phyloP scores from a whole-genome alignment of 1,140 invertebrate genomes.

The Drosophila trapezifrons region DNA sequence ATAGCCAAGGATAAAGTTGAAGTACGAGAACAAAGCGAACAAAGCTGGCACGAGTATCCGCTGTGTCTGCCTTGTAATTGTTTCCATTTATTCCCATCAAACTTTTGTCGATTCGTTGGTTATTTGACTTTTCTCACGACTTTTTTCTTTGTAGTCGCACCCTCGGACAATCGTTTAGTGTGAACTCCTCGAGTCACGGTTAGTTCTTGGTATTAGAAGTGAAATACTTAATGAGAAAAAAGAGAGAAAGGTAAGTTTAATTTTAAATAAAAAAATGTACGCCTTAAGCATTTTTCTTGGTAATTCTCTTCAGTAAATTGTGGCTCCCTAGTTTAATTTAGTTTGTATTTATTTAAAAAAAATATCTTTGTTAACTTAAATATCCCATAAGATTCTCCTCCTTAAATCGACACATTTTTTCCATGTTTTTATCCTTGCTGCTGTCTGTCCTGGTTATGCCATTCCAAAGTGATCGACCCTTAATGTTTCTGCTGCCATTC shows the following conservation, averaged over 20 bases:
- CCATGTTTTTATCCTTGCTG: constrained; percentile 1
- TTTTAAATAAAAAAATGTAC: no score
- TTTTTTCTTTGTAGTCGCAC: not conserved
- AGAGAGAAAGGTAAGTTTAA: not conserved
- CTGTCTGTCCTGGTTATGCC: constrained; percentile 4
- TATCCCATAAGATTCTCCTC: no score
- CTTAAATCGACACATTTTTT: no score
- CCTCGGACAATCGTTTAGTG: constrained; percentile 12
- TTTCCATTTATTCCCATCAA: constrained; percentile 67
- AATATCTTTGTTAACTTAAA: no score
- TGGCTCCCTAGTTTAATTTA: no score
- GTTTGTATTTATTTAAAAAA: no score
- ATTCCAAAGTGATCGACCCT: constrained; percentile 6
- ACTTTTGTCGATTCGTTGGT: constrained; percentile 48
- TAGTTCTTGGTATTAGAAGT: constrained; percentile 28
- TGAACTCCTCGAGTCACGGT: constrained; percentile 1
- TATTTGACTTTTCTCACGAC: constrained; percentile 57
- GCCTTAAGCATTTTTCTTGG: no score
- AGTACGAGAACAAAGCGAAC: constrained; percentile 35
- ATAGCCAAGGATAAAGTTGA: constrained; percentile 44
- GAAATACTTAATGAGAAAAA: not conserved
- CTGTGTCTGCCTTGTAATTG: constrained; percentile 61
- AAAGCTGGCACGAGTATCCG: constrained; percentile 15
- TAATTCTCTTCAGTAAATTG: no score
- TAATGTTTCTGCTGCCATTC: not conserved